Conservation (phyloP, 1,140 invertebrate species). For the Bombyx mandarina region DNA sequence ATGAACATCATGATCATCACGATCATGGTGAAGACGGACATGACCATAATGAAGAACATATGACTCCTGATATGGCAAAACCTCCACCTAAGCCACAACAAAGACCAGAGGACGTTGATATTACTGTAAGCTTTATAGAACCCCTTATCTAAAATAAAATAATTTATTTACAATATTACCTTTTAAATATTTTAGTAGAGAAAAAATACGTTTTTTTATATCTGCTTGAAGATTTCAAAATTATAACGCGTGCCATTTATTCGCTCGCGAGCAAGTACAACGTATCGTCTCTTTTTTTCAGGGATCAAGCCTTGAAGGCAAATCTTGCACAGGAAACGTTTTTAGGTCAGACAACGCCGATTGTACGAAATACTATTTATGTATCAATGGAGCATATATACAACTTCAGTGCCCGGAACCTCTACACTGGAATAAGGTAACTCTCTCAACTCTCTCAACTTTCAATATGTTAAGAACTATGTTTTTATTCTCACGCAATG, state of each 20-base stretch:
- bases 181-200: too few relatives aligned
- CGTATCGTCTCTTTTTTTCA: constrained; percentile 13
- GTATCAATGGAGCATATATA: constrained; percentile 79
- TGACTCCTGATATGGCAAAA: background rate
- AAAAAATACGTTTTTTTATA: too few relatives aligned
- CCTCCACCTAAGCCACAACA: background rate
- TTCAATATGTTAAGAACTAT: background rate
- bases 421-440: constrained; percentile 82
- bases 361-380: constrained; percentile 86
- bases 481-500: background rate
- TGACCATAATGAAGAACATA: too few relatives aligned
- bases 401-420: constrained; percentile 79
- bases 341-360: constrained; percentile 77
- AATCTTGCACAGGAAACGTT: constrained; percentile 72
- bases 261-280: background rate
- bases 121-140: constrained; percentile 2
- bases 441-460: background rate
- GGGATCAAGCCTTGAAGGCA: constrained; percentile 38
- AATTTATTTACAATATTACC: too few relatives aligned
- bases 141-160: background rate
- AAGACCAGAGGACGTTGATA: background rate
- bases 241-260: too few relatives aligned
- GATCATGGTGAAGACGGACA: too few relatives aligned
- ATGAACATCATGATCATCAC: too few relatives aligned
- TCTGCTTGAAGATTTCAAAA: too few relatives aligned